Percentiles rank a stretch among this genome's conserved stretches.
Conservation (phyloP, 2,797 vertebrate genomes). For the Macroramphosus scolopax region DNA sequence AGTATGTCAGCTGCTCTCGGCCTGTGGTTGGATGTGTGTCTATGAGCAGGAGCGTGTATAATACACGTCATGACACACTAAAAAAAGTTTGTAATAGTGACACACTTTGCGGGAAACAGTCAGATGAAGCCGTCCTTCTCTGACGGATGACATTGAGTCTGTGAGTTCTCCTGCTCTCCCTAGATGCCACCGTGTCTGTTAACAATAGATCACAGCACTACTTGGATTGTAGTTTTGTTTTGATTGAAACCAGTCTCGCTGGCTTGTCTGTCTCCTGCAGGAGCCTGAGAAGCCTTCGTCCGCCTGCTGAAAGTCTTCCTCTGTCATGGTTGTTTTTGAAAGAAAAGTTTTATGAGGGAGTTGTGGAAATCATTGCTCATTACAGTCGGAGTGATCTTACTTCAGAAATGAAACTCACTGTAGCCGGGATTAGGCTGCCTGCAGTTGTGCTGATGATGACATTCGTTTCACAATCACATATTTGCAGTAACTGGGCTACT, state of each 20-base stretch:
- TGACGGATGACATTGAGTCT: constrained; percentile 4
- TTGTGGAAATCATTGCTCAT: constrained; percentile 49
- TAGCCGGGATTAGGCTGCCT: constrained; percentile 13
- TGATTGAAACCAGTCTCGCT: constrained; percentile 61
- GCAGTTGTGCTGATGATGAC: constrained; percentile 22
- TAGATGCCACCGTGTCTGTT: constrained; percentile 42
- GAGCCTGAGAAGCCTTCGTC: constrained; percentile 26
- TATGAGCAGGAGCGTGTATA: constrained; percentile 3
- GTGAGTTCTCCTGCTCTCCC: constrained; percentile 8
- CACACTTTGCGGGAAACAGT: too few species aligned
- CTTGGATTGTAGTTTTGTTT: constrained; percentile 51
- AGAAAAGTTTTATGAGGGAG: constrained; percentile 16
- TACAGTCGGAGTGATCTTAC: constrained; percentile 18
- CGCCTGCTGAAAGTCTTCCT: constrained; percentile 29
- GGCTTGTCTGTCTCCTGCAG: constrained; percentile 38
- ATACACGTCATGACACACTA: constrained; percentile 16
- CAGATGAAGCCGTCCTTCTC: too few species aligned
- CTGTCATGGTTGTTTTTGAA: constrained; percentile 18
- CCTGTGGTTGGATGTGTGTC: neutral
- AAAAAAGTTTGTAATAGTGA: too few species aligned
- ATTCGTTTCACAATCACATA: too few species aligned
- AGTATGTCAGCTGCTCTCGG: constrained; percentile 6
- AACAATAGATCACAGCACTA: constrained; percentile 33
- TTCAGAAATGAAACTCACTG: constrained; percentile 37
- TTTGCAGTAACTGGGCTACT: too few species aligned